Base-by-base conservation (phyloP, 2,797 vertebrate genomes). In the Novumbra hubbsi region DNA sequence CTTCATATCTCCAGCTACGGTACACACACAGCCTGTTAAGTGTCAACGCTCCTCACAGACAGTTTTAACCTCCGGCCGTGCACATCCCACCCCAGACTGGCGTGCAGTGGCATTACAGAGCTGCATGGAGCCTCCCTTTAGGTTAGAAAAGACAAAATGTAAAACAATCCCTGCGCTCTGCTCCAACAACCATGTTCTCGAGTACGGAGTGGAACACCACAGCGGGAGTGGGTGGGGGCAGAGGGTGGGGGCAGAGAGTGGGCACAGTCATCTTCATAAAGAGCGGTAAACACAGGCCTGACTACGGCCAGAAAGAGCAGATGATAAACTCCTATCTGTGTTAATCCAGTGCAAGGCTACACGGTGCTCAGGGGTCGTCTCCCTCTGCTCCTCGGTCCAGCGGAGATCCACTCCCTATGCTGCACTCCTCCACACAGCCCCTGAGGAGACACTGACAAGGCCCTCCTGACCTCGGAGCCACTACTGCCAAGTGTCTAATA, bases 331-430 rank as follows among this genome's bases (percentile, higher is more conserved):
- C 64, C 60, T 73, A 66, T 75, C 14, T 17, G 60, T 68, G 49
- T 48, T 78, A 74, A 77, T 81, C 78, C 78, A 52, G 21, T 30
- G 67, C 68, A 78, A 78, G 74, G 70, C 70, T 45, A 65, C 17
- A 68, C 21, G 12, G 30, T 15, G 16, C 65, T 74, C 68, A 78
- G 80, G 76, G 79, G 75, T 71, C 65, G 73, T 21, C 38, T 45
- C 63, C 73, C 64, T n/a, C 9, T 45, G 12, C 41, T 1, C 55
- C 55, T 60, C 27, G 55, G 73, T 68, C 68, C 73, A 74, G 52
- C 71, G 65, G 63, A 66, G 67, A 49, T 32, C 69, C 57, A 68
- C 71, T 68, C 76, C 74, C 19, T n/a, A 55, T 9, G n/a, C 8
- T 21, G n/a, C 52, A 55, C n/a, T 60, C 55, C 21, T 60, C 55